phyloP scores from a whole-genome alignment of 2,113 vertebrate species.

The Ailurus styani region DNA sequence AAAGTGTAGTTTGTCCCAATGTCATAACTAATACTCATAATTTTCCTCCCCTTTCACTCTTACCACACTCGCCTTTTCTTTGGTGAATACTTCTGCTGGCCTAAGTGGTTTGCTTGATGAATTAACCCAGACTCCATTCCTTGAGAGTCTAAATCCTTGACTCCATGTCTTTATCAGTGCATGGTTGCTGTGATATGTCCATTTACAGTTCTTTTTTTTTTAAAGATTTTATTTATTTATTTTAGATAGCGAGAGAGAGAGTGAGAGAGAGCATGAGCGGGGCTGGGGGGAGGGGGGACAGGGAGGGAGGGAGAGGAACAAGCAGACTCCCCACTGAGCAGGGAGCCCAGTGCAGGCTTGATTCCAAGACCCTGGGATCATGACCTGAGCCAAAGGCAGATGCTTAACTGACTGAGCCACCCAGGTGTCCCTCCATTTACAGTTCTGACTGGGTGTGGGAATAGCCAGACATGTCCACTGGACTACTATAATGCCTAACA shows the following conservation, averaged over 20 bases:
- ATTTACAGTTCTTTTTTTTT: background rate
- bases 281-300: no score
- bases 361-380: background rate
- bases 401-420: background rate
- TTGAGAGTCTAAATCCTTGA: background rate
- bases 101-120: background rate
- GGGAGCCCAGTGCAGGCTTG: background rate
- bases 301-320: no score
- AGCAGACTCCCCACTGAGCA: no score
- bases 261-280: background rate
- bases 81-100: background rate
- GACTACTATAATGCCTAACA: background rate
- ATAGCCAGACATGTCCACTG: background rate
- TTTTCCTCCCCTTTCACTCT: background rate
- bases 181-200: background rate
- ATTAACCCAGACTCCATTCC: background rate
- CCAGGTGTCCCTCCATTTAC: background rate
- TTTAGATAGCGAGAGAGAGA: background rate
- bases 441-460: background rate
- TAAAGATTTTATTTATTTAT: background rate
- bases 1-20: background rate
- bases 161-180: background rate
- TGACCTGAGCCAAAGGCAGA: background rate
- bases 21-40: background rate
- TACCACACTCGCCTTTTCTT: background rate